These are phyloP conservation scores for Cricetomys ansorgei DNA, from an alignment of 2,113 vertebrate species.

Conservation along the genomic window DNA sequence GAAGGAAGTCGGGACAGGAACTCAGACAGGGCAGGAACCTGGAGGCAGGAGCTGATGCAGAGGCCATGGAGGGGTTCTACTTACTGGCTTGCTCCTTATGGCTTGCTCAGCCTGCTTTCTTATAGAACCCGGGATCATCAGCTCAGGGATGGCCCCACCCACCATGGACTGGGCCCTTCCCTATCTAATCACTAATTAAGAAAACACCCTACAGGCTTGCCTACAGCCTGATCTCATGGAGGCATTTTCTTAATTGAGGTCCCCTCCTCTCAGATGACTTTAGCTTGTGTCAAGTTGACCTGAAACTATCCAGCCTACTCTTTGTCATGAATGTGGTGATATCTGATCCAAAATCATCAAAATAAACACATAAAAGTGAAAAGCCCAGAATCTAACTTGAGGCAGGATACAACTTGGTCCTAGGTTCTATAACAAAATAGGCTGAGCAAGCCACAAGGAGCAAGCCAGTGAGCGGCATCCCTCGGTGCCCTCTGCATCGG, in stretches of 20 bases:
- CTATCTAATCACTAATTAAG: background rate
- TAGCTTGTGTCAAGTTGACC: background rate
- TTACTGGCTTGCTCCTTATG: background rate
- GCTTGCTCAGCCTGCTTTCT: background rate
- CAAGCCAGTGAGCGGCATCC: no score
- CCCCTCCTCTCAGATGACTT: no score
- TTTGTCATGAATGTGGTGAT: background rate
- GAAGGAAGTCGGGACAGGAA: background rate
- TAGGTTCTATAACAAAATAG: no score
- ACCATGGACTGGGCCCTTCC: background rate
- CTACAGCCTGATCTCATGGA: background rate
- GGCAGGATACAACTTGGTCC: no score
- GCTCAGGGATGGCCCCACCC: background rate
- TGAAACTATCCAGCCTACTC: background rate
- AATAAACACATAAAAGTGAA: background rate
- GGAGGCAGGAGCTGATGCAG: background rate
- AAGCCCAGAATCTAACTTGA: background rate
- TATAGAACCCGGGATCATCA: background rate
- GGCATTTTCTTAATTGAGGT: background rate
- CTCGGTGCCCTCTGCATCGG: no score
- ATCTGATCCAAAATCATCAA: background rate
- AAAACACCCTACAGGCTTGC: background rate
- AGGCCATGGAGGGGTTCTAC: background rate
- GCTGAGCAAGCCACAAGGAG: no score
- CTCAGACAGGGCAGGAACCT: background rate